Percentiles rank a stretch among this genome's conserved stretches.
phyloP scores from a whole-genome alignment of 64 coral and sea anemone genomes.

The Porites australiensis region DNA sequence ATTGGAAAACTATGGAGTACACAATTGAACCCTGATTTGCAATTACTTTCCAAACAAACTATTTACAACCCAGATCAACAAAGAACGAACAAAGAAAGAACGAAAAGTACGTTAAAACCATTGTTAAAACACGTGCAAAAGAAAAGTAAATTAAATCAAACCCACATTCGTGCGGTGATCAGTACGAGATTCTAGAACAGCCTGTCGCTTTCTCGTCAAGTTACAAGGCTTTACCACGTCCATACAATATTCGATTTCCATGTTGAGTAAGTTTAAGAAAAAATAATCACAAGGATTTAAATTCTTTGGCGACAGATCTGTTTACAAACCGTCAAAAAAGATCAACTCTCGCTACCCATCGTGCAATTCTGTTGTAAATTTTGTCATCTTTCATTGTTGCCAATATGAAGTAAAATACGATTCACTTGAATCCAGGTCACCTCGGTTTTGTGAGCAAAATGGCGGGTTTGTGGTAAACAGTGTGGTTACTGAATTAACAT shows the following conservation, averaged over 20 bases:
- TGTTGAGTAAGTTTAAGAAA: not conserved
- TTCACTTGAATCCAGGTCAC: not conserved
- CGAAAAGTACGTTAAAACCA: too few relatives aligned
- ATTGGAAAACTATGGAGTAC: too few relatives aligned
- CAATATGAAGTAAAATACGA: not conserved
- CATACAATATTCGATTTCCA: conserved; percentile 12
- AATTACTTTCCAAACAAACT: too few relatives aligned
- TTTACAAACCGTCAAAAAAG: not conserved
- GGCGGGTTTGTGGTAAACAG: not conserved
- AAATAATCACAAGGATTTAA: not conserved
- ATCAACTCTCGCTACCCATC: not conserved
- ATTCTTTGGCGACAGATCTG: not conserved
- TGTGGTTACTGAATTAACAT: not conserved
- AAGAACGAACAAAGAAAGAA: too few relatives aligned
- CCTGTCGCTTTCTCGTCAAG: conserved; percentile 23
- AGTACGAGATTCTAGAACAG: not conserved
- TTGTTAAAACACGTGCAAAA: too few relatives aligned
- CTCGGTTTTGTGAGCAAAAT: not conserved
- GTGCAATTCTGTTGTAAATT: not conserved
- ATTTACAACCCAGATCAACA: too few relatives aligned
- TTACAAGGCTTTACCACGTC: not conserved
- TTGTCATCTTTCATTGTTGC: not conserved
- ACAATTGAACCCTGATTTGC: too few relatives aligned
- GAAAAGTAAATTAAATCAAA: not conserved
- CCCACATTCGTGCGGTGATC: not conserved